A percentile compares a stretch with the other conserved stretches of the same genome.
Evolutionary conservation across 2,797 vertebrate genomes (phyloP).

Genomic region (Lepus oiostolus): DNA sequence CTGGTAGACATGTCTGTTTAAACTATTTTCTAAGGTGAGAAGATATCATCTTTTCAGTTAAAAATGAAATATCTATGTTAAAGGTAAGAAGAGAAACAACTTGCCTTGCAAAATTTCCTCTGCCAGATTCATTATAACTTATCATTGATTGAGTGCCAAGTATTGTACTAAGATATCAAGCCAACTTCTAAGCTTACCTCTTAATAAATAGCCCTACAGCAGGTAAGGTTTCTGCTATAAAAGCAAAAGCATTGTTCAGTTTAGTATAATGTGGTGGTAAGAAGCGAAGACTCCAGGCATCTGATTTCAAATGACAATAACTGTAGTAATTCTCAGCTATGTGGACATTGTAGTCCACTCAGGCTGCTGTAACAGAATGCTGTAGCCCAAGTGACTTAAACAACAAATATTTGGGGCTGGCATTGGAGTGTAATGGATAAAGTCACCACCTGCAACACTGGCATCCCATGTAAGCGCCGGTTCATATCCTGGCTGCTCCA

Average conservation of each 20-base stretch:
- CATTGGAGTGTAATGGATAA: too few species aligned
- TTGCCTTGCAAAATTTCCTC: not conserved
- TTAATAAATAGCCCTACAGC: not conserved
- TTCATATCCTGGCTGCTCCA: too few species aligned
- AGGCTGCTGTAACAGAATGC: not conserved
- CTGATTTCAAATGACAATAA: not conserved
- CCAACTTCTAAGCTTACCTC: not conserved
- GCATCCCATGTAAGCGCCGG: too few species aligned
- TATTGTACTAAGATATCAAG: not conserved
- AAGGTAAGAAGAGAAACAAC: not conserved
- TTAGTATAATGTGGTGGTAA: not conserved
- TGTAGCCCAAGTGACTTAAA: not conserved
- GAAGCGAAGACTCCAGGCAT: not conserved
- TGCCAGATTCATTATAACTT: not conserved
- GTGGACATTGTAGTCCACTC: not conserved
- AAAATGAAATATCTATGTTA: not conserved
- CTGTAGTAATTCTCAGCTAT: not conserved
- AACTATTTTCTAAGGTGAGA: slow-evolving; percentile 41
- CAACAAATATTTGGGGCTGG: not conserved
- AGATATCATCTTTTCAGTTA: slow-evolving; percentile 28
- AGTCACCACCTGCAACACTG: too few species aligned
- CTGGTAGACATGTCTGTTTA: slow-evolving; percentile 69
- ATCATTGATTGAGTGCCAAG: not conserved
- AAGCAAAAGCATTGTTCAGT: not conserved
- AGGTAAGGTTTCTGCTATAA: not conserved